Evolutionary conservation across 2,113 vertebrate species (phyloP).

Genomic region (Leptobrachium leishanense): DNA sequence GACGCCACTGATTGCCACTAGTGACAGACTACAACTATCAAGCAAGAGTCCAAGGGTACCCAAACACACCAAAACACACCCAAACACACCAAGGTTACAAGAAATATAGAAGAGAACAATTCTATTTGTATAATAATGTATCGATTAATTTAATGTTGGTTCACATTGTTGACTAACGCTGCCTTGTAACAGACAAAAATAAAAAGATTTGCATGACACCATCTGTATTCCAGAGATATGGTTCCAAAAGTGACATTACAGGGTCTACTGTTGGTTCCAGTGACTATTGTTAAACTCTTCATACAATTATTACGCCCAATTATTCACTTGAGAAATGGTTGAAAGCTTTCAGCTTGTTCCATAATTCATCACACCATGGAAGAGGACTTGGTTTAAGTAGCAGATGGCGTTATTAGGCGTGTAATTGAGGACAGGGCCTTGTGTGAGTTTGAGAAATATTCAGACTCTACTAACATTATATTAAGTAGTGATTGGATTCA

Average conservation of each 20-base stretch:
- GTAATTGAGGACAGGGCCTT: slow-evolving; percentile 15
- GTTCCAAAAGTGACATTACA: background rate
- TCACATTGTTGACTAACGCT: no score
- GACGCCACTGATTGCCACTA: no score
- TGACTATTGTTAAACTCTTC: slow-evolving; percentile 23
- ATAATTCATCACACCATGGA: slow-evolving; percentile 15
- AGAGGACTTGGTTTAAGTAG: slow-evolving; percentile 22
- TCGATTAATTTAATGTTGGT: no score
- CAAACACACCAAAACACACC: no score
- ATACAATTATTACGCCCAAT: slow-evolving; percentile 23
- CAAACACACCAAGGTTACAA: no score
- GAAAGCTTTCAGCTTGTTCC: slow-evolving; percentile 17
- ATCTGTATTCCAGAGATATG: background rate
- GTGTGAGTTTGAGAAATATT: background rate
- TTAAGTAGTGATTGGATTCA: background rate
- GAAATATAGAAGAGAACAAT: no score
- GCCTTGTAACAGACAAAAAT: no score
- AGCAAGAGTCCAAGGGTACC: no score
- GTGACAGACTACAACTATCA: no score
- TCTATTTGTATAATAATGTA: no score
- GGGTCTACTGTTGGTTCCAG: background rate
- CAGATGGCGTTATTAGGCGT: slow-evolving; percentile 31
- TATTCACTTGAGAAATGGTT: slow-evolving; percentile 33
- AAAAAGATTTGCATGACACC: background rate
- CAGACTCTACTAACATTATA: background rate